Conservation (phyloP, 2,113 vertebrate species). For the Corythornis madagascariensis region DNA sequence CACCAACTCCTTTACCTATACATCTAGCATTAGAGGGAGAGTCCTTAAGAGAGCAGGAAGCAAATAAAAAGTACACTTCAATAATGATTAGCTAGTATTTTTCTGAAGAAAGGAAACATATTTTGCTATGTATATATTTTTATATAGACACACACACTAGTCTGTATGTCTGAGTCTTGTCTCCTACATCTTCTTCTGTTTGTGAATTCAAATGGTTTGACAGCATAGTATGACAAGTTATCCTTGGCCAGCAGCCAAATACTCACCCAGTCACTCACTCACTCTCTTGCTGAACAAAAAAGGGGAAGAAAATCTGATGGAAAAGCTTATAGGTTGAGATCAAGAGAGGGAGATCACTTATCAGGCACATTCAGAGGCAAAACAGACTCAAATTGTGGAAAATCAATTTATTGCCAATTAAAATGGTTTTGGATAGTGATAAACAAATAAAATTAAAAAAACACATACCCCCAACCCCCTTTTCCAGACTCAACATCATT, state of each 20-base stretch:
- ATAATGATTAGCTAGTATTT: background rate
- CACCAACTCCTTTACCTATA: background rate
- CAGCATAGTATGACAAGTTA: background rate
- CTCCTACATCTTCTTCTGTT: background rate
- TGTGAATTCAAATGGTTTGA: background rate
- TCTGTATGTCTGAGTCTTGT: background rate
- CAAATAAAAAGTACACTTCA: background rate
- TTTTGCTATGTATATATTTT: background rate
- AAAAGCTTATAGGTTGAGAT: background rate
- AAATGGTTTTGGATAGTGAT: background rate
- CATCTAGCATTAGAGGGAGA: background rate
- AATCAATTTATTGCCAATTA: background rate
- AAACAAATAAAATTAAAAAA: background rate
- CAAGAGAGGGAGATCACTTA: background rate
- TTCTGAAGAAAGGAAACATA: background rate
- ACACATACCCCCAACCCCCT: background rate
- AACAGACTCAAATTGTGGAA: background rate
- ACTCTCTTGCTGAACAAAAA: background rate
- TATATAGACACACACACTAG: too few relatives aligned
- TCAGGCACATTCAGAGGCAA: background rate
- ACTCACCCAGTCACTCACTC: background rate
- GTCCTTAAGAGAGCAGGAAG: background rate
- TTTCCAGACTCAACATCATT: background rate
- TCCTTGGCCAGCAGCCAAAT: background rate
- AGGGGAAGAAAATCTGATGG: background rate